Evolutionary conservation across 1,140 invertebrate species (phyloP), one percentile per base, ranked within the genome.

Genomic region (Zaprionus africanus): DNA sequence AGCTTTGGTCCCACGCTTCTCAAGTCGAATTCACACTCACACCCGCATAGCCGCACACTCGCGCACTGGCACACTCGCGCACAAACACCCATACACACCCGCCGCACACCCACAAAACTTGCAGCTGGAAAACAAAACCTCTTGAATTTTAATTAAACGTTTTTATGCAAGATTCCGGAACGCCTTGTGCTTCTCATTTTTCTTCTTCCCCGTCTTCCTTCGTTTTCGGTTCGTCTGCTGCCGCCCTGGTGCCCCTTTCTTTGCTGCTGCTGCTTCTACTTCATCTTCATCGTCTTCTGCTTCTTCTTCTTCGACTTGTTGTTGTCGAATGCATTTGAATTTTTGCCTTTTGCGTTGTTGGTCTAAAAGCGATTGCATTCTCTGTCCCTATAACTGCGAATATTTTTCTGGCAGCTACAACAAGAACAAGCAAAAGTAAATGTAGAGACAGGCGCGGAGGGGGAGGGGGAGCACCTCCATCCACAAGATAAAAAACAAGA

Each of bases 141-240:
- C 84, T 87, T 87, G 84, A 87, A 87, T 87, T 87, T 87, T 87
- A 87, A 87, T 87, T 87, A 87, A 87, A 88, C 84, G 84, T 88
- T 87, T 88, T 87, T 87, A 84, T 87, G 84, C 84, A 84, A 87
- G 84, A 78, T 75, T 81, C 85, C 71, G 75, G 56, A 83, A 60
- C 68, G 70, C 60, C 63, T 70, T 46, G 36, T 78, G 63, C 71
- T 54, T 56, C 62, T 58, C 59, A 62, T 66, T 57, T 81, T 68
- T 73, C 66, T 71, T 69, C 66, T 71, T 69, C 56, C 63, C 53
- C 79, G 65, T 73, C 66, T 71, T 69, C n/a, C 66, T 68, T 69
- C 59, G 65, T 81, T 78, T 76, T 76, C 58, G 68, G 73, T 68
- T 63, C 62, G 57, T 82, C 81, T 7, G 38, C 7, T 9, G n/a